Conservation (phyloP, 2,888 invertebrate species). For the Parasteatoda lunata region DNA sequence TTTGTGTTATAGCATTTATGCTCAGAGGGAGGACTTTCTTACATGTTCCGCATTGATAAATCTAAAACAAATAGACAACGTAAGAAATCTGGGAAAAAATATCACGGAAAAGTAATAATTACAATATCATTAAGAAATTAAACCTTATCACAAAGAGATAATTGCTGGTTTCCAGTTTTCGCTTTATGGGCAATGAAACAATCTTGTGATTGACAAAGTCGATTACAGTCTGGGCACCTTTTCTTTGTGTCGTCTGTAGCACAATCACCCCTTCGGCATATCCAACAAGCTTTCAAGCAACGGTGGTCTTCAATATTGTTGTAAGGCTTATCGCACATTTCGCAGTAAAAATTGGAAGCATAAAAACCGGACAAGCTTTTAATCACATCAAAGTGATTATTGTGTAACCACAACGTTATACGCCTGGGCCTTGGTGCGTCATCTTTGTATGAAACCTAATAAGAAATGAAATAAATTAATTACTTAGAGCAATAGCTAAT, state of each 20-base stretch:
- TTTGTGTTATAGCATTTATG: not conserved
- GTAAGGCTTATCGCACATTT: conserved; percentile 10
- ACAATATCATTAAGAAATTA: not conserved
- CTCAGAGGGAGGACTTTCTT: not conserved
- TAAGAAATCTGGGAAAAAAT: no score
- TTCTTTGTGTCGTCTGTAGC: not conserved
- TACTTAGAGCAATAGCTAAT: no score
- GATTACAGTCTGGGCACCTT: conserved; percentile 9
- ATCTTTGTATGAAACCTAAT: no score
- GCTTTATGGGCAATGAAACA: conserved; percentile 1
- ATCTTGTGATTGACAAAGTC: not conserved
- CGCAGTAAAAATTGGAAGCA: not conserved
- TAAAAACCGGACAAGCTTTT: conserved; percentile 10
- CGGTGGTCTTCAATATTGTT: not conserved
- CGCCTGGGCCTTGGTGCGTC: not conserved
- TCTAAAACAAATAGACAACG: not conserved
- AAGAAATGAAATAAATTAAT: no score
- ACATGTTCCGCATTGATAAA: not conserved
- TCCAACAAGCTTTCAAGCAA: not conserved
- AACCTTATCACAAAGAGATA: not conserved
- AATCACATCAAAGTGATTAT: conserved; percentile 12
- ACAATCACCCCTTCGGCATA: not conserved
- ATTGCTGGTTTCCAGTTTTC: not conserved
- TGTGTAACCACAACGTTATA: conserved; percentile 4
- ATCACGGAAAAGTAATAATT: no score